Evolutionary conservation across 2,113 vertebrate genomes (phyloP).

Genomic region (Vulpes lagopus): DNA sequence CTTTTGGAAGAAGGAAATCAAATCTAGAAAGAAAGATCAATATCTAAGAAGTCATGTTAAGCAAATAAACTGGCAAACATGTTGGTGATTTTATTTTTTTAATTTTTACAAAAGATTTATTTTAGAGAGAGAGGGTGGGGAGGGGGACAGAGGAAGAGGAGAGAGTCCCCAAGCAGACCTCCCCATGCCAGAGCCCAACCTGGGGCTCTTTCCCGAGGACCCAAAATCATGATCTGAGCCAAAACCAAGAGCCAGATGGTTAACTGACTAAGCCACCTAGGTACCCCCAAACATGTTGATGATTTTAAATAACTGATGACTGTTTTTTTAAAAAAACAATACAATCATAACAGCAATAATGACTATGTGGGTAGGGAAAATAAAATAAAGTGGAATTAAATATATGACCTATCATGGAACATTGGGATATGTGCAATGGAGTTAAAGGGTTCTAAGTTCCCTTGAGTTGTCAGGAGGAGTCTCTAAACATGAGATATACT

Average conservation of each 20-base stretch:
- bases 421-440: neutral
- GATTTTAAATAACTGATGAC: neutral
- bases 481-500: neutral
- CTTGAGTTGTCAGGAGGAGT: neutral
- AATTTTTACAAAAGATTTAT: neutral
- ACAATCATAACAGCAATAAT: neutral
- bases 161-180: neutral
- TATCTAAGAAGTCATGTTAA: neutral
- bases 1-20: neutral
- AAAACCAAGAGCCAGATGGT: neutral
- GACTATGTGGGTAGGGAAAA: neutral
- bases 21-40: neutral
- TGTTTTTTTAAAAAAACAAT: neutral
- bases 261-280: neutral
- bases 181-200: too few relatives aligned
- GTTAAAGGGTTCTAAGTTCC: neutral
- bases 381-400: slow-evolving; percentile 48
- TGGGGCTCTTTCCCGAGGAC: too few relatives aligned
- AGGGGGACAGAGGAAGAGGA: neutral
- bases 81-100: neutral
- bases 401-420: neutral
- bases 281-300: neutral
- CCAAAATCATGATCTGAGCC: neutral
- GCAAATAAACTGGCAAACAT: neutral
- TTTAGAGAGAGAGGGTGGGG: neutral